Evolutionary conservation across 2,888 invertebrate species (phyloP).

Genomic region (Thalpophila matura): DNA sequence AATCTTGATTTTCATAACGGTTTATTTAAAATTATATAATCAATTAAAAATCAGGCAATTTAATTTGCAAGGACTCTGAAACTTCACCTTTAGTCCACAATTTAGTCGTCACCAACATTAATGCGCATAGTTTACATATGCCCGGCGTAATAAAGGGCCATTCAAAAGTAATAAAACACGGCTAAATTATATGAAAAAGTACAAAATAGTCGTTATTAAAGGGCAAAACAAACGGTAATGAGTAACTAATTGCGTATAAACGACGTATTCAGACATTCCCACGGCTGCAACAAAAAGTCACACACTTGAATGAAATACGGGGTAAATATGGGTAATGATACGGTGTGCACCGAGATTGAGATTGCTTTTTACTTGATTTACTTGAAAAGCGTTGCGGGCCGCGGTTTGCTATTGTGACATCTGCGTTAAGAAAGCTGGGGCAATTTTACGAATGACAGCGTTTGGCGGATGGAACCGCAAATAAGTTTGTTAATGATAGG

Average conservation of each 20-base stretch:
- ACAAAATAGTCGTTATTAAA: constrained; percentile 73
- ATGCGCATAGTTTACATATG: constrained; percentile 59
- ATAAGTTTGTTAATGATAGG: constrained; percentile 1
- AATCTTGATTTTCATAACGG: too few relatives aligned
- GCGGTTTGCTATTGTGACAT: constrained; percentile 40
- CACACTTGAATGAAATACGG: constrained; percentile 68
- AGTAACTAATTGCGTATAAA: constrained; percentile 84
- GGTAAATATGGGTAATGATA: constrained; percentile 54
- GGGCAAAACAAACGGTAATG: constrained; percentile 81
- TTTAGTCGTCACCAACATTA: constrained; percentile 55
- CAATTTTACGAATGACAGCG: constrained; percentile 30
- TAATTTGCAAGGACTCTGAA: too few relatives aligned
- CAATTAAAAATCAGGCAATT: too few relatives aligned
- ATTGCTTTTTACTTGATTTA: constrained; percentile 50
- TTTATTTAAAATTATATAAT: too few relatives aligned
- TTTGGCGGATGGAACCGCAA: constrained; percentile 26
- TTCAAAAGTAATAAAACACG: constrained; percentile 71
- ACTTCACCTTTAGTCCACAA: neutral
- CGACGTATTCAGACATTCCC: constrained; percentile 82
- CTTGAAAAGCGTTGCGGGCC: constrained; percentile 30
- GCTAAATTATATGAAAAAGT: constrained; percentile 74
- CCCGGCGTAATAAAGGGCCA: constrained; percentile 67
- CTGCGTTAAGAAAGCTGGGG: constrained; percentile 36
- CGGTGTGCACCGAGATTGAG: constrained; percentile 41
- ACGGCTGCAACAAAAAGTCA: constrained; percentile 70